A percentile compares a stretch with the other conserved stretches of the same genome.
Conservation (phyloP, 2,888 invertebrate species). For the Rugalucina vietnamica region DNA sequence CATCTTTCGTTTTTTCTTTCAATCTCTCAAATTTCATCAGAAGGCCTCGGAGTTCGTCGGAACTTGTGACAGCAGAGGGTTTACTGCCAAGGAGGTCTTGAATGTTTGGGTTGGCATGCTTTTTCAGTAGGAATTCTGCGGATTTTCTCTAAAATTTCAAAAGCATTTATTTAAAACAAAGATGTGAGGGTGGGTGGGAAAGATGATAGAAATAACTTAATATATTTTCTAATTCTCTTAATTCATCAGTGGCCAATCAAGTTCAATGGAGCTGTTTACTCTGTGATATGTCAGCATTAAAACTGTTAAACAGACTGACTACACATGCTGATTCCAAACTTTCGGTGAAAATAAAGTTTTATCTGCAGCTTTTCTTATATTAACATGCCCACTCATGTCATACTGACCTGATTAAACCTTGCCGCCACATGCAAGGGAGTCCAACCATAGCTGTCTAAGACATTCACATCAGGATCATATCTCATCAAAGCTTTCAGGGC, state of each 20-base stretch:
- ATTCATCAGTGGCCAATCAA: too few relatives aligned
- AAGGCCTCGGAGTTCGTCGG: constrained; percentile 68
- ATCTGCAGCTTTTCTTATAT: too few relatives aligned
- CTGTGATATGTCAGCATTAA: too few relatives aligned
- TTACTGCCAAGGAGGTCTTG: constrained; percentile 58
- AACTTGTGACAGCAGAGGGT: constrained; percentile 65
- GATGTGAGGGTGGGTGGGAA: too few relatives aligned
- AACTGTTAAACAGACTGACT: too few relatives aligned
- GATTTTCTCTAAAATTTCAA: constrained; percentile 65
- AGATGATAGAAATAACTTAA: too few relatives aligned
- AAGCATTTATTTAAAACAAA: too few relatives aligned
- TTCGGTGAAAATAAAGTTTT: too few relatives aligned
- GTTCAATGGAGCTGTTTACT: too few relatives aligned
- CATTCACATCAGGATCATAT: constrained; percentile 68
- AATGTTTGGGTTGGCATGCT: constrained; percentile 64
- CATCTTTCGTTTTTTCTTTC: constrained; percentile 18
- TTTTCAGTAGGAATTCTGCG: constrained; percentile 68
- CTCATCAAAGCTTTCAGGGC: constrained; percentile 67
- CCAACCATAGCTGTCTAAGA: constrained; percentile 68
- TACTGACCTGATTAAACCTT: constrained; percentile 74
- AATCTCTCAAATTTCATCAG: constrained; percentile 64
- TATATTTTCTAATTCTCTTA: too few relatives aligned
- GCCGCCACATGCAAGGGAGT: constrained; percentile 78
- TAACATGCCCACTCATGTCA: too few relatives aligned
- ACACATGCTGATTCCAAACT: too few relatives aligned